Base-by-base conservation (phyloP, 2,888 invertebrate genomes). In the Thera obeliscata region DNA sequence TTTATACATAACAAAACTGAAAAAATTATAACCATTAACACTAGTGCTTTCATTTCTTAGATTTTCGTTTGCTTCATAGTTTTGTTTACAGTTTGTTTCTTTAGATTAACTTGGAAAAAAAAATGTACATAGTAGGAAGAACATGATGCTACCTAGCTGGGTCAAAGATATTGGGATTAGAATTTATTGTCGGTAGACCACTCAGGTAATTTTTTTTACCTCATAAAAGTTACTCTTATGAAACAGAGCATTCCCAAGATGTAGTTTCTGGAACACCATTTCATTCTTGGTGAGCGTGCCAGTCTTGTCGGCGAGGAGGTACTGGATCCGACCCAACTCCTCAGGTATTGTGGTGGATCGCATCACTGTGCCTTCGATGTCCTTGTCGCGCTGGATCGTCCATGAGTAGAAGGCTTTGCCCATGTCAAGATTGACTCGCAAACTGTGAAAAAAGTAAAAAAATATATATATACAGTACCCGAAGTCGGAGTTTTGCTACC, bases 241-340 rank as follows among this genome's bases (percentile, higher is more conserved):
- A 86, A 98, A 99, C 22, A 98, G 96, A 0, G 98, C 98, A 54
- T 98, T 98, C 9, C 99, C 99, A 50, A 99, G 91, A 87, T 99
- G 99, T 41, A 99, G 95, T 82, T 98, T 97, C 85, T 99, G 99
- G 83, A 99, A 98, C 0, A 99, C 97, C 99, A 99, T 99, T 83
- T 99, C 99, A 88, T 99, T 99, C 90, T 99, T 98, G 0, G 99
- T 99, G 36, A 99, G 93, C 0, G 99, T 99, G 12, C 99, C 99
- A 0, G 99, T 99, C 94, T 99, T 99, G 86, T 99, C 99, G 0
- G 98, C 98, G 5, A 99, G 92, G n/a, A 99, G 94, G 89, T 99
- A 99, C 38, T 98, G 98, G 76, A 99, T 98, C 67, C 99, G 94
- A 0, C 99, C 99, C 64, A 99, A 91, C 90, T 99, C 99, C 91